Percentiles rank a stretch among this genome's conserved stretches.
Conservation (phyloP, 1,140 invertebrate species). For the Littorina saxatilis region DNA sequence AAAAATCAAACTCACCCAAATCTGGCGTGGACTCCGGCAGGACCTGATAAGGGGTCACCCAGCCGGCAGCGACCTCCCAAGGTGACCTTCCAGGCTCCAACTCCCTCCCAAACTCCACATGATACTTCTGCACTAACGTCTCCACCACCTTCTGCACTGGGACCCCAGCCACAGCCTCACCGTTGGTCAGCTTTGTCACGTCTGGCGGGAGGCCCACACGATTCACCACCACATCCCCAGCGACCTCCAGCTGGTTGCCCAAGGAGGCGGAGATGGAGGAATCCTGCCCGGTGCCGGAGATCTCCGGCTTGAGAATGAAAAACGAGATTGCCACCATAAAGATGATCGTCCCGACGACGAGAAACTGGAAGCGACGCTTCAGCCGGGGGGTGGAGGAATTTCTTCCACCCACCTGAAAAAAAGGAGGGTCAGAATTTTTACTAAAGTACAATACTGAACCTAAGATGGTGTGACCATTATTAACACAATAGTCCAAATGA, state of each 20-base stretch:
- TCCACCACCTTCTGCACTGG: not conserved
- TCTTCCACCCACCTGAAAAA: not conserved
- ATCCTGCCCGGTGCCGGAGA: not conserved
- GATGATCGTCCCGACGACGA: not conserved
- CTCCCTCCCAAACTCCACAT: not conserved
- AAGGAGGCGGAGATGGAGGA: not conserved
- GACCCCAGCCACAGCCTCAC: not conserved
- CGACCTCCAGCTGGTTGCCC: not conserved
- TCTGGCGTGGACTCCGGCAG: not conserved
- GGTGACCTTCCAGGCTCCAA: not conserved
- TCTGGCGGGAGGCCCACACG: not conserved
- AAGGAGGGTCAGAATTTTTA: too few species aligned
- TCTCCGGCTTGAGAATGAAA: conserved; percentile 21
- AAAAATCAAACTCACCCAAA: conserved; percentile 11
- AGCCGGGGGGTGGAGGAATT: not conserved
- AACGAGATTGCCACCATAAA: conserved; percentile 20
- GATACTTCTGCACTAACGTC: not conserved
- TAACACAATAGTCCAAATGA: too few species aligned
- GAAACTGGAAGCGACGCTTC: conserved; percentile 18
- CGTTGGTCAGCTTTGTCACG: not conserved
- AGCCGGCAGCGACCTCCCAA: not conserved
- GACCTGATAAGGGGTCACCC: not conserved
- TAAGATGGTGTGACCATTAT: too few species aligned
- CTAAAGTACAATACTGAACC: too few species aligned
- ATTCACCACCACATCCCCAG: not conserved